Evolutionary conservation across 2,797 vertebrate genomes (phyloP).

Genomic region (Calcarius lapponicus): DNA sequence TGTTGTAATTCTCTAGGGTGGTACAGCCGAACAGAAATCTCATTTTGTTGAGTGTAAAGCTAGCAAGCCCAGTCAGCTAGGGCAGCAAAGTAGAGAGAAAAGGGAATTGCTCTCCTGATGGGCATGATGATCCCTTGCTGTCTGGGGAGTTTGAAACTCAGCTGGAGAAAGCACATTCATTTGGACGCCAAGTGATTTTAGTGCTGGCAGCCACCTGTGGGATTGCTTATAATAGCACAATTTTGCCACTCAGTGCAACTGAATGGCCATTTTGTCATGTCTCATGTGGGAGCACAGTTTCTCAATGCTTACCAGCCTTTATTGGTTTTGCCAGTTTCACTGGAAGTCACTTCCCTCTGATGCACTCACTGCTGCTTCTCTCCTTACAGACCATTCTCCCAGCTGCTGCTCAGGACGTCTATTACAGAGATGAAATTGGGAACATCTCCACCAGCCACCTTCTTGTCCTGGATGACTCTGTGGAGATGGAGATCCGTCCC

Average conservation of each 20-base stretch:
- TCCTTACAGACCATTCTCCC: slow-evolving; percentile 93
- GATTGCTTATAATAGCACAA: neutral
- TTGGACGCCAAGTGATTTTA: neutral
- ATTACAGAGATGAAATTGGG: slow-evolving; percentile 97
- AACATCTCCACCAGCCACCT: slow-evolving; percentile 99
- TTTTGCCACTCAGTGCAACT: neutral
- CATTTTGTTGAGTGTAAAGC: neutral
- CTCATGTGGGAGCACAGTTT: accelerated
- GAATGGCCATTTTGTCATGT: neutral
- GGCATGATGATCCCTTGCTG: neutral
- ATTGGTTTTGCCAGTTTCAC: neutral
- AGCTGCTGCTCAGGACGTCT: slow-evolving; percentile 96
- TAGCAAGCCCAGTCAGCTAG: neutral
- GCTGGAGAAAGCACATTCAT: neutral
- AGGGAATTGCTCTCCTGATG: neutral
- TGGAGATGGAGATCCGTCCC: slow-evolving; percentile 96
- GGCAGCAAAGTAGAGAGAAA: neutral
- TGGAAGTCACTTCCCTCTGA: neutral
- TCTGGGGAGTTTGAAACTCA: neutral
- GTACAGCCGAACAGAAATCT: slow-evolving; percentile 20
- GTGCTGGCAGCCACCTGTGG: neutral
- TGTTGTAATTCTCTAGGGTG: neutral
- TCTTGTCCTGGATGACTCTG: slow-evolving; percentile 94
- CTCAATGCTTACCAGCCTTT: neutral
- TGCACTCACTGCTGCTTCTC: neutral